Evolutionary conservation across 2,113 vertebrate genomes (phyloP).

Genomic region (Gavia stellata): DNA sequence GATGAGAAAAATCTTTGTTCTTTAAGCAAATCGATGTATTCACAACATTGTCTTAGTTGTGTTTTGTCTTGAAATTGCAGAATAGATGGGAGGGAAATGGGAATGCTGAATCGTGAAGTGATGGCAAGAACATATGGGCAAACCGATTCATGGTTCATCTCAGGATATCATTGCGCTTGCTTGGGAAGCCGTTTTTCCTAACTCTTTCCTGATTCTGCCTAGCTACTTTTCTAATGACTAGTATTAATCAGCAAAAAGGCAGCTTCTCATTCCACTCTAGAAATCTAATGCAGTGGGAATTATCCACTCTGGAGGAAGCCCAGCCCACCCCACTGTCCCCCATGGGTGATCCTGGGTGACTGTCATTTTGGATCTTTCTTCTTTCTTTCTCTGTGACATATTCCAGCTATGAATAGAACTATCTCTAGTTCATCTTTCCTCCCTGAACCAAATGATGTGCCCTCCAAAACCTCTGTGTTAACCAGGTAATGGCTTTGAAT

Average conservation of each 20-base stretch:
- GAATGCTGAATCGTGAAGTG: background rate
- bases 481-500: background rate
- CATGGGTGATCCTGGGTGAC: background rate
- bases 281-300: background rate
- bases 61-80: background rate
- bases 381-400: background rate
- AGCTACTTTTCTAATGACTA: background rate
- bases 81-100: background rate
- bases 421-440: background rate
- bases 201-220: background rate
- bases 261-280: background rate
- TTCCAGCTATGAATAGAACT: background rate
- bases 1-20: background rate
- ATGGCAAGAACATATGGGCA: background rate
- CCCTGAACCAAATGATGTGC: background rate
- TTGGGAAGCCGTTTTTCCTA: background rate
- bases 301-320: background rate
- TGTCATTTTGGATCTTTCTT: background rate
- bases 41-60: background rate
- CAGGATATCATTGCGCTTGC: background rate
- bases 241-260: background rate
- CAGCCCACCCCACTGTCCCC: background rate
- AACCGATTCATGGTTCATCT: background rate
- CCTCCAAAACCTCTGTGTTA: background rate
- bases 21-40: background rate